Evolutionary conservation across 2,113 vertebrate species (phyloP).

Genomic region (Aspidoscelis tigris): DNA sequence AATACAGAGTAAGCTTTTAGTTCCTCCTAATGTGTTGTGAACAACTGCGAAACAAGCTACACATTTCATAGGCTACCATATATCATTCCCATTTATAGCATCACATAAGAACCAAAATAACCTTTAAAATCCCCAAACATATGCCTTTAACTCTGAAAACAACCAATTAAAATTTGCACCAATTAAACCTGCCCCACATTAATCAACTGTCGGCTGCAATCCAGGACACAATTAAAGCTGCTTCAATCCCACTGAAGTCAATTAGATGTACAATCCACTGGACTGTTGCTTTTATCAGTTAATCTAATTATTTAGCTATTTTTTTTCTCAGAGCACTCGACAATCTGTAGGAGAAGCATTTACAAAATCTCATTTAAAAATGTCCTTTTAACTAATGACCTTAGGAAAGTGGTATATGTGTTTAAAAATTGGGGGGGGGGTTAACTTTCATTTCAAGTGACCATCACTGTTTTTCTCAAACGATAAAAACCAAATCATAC

Average conservation of each 20-base stretch:
- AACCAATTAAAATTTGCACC: background rate
- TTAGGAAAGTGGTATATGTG: too few relatives aligned
- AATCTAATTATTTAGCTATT: too few relatives aligned
- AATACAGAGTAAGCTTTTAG: background rate
- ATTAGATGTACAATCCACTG: background rate
- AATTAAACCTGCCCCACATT: background rate
- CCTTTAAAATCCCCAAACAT: background rate
- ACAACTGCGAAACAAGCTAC: background rate
- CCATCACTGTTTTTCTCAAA: too few relatives aligned
- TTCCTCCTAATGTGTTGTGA: background rate
- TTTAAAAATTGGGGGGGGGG: too few relatives aligned
- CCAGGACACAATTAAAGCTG: too few relatives aligned
- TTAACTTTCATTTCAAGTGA: too few relatives aligned
- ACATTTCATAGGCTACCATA: slow-evolving; percentile 6
- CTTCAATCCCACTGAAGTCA: background rate
- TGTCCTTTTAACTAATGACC: too few relatives aligned
- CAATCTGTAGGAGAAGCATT: too few relatives aligned
- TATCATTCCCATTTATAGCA: background rate
- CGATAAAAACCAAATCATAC: too few relatives aligned
- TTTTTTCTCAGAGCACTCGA: too few relatives aligned
- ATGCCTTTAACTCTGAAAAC: background rate
- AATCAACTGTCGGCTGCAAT: background rate
- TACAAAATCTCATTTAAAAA: too few relatives aligned
- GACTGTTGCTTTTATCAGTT: background rate
- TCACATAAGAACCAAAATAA: background rate